Percentiles rank a stretch among this genome's conserved stretches.
Conservation (phyloP, 2,113 vertebrate genomes). For the Nesoenas mayeri region DNA sequence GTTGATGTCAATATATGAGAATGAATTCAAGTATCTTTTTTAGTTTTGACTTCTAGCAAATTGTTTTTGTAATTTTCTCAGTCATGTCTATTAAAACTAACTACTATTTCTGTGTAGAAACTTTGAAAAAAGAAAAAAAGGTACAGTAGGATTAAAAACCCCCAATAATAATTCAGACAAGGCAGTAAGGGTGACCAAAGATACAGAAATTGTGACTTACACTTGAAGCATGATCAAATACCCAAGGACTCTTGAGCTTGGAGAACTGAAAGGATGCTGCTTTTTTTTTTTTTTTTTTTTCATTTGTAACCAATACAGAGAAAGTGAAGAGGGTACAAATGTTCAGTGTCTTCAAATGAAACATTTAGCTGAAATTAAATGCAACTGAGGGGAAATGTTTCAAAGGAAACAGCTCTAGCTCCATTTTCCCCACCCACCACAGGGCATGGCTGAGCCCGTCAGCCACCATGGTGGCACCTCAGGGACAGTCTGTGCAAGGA, state of each 20-base stretch:
- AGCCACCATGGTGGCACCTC: fast-evolving
- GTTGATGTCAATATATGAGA: not conserved
- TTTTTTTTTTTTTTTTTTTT: not conserved
- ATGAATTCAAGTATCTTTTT: not conserved
- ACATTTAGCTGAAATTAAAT: not conserved
- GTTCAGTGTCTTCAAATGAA: not conserved
- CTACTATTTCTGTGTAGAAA: not conserved
- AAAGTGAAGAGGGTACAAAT: fast-evolving
- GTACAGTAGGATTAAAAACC: not conserved
- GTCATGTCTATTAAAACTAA: not conserved
- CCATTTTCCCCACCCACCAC: not conserved
- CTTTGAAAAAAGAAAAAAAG: not conserved
- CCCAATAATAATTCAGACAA: not conserved
- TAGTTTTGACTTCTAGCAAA: not conserved
- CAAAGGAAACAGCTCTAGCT: not conserved
- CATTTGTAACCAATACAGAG: not conserved
- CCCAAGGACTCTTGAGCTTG: not conserved
- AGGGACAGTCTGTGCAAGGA: too few relatives aligned
- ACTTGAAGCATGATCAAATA: not conserved
- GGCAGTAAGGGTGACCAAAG: not conserved
- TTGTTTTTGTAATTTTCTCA: not conserved
- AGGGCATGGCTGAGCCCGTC: fast-evolving
- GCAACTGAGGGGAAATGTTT: not conserved
- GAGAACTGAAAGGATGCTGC: not conserved
- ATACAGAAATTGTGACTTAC: not conserved